Evolutionary conservation across 2,797 vertebrate genomes (phyloP), one percentile per base, ranked within the genome.

Genomic region (Vespertilio murinus): DNA sequence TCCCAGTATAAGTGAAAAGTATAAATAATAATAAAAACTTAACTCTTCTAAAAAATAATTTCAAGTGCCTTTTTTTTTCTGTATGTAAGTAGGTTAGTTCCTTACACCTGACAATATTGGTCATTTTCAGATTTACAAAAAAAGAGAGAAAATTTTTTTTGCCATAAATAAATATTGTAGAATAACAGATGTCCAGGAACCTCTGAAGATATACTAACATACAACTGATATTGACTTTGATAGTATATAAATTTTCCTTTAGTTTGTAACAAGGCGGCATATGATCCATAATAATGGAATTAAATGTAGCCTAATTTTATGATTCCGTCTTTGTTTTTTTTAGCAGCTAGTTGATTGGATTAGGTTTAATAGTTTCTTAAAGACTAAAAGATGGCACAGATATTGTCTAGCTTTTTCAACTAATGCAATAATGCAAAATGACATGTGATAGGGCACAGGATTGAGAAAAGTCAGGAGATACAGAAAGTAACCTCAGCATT

Each of bases 331-430:
- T 28, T 75, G 33, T 33, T 74, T 70, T 18, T 52, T 52, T 52
- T 20, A 91, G 40, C 16, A 93, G 8, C 16, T 38, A 49, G 20
- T 25, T 42, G 54, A 40, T 33, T 91, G 3, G 33, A 74, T 81
- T 83, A 61, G 2, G 17, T n/a, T 81, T 86, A 87, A 79, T 74
- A 22, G 74, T 78, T 95, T 96, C 88, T 94, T 91, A 93, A 73
- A 96, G 64, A 80, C 52, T 56, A 95, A 97, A 95, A 64, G 86
- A 95, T 82, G 83, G 67, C 71, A 88, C 80, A 92, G 70, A 94
- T 86, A 79, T 83, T 96, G 97, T 92, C 67, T 95, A 73, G 93
- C 83, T 96, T 97, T 96, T 96, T 91, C 90, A 90, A 82, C 30
- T 75, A 94, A 94, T 74, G 47, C 25, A 88, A 84, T 70, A 75